A percentile compares a stretch with the other conserved stretches of the same genome.
Evolutionary conservation across 2,113 vertebrate species (phyloP).

Genomic region (Perca fluviatilis): DNA sequence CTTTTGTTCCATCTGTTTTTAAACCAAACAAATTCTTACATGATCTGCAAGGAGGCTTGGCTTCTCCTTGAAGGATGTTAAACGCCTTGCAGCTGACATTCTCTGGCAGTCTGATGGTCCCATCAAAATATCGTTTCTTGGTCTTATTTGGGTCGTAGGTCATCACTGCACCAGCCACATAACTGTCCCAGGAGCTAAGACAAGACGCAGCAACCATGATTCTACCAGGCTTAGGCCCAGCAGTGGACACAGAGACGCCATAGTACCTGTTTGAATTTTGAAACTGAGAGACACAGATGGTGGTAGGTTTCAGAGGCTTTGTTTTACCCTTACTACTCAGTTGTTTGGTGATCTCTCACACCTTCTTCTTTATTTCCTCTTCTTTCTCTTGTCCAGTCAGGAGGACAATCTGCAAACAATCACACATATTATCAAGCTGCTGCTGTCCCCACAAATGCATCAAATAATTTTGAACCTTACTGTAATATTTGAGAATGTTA

Average conservation of each 20-base stretch:
- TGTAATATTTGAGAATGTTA: background rate
- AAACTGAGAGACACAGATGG: slow-evolving; percentile 45
- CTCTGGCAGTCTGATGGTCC: slow-evolving; percentile 27
- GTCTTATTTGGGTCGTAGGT: background rate
- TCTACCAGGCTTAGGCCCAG: fast-evolving
- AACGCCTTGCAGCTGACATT: slow-evolving; percentile 5
- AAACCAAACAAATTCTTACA: slow-evolving; percentile 46
- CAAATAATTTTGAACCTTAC: background rate
- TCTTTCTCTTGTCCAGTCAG: background rate
- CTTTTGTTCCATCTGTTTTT: fast-evolving
- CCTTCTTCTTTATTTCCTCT: fast-evolving
- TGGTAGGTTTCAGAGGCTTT: background rate
- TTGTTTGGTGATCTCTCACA: fast-evolving
- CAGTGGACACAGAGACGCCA: slow-evolving; percentile 57
- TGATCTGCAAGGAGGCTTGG: background rate
- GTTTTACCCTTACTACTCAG: fast-evolving
- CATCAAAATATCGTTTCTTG: background rate
- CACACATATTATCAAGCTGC: background rate
- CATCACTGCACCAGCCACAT: slow-evolving; percentile 59
- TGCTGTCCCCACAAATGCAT: background rate
- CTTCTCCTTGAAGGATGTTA: fast-evolving
- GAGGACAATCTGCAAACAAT: slow-evolving; percentile 5
- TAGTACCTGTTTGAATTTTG: background rate
- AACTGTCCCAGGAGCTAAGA: background rate
- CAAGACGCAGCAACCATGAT: slow-evolving; percentile 24